Evolutionary conservation across 2,797 vertebrate species (phyloP).

Genomic region (Huso huso): DNA sequence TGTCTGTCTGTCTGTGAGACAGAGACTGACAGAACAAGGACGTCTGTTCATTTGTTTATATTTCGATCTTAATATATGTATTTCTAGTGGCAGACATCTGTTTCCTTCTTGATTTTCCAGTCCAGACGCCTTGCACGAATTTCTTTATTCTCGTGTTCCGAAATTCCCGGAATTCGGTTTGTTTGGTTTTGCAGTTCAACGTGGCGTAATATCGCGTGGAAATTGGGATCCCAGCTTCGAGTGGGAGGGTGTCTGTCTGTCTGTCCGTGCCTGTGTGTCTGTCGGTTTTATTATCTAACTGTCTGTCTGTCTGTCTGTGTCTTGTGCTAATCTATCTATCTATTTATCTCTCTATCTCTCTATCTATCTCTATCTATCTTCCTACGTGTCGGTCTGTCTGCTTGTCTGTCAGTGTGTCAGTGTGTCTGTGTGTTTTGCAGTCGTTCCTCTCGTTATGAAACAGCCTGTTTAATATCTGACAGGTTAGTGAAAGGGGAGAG

Average conservation of each 20-base stretch:
- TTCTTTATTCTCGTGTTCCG: too few relatives aligned
- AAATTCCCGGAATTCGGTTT: too few relatives aligned
- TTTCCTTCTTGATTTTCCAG: too few relatives aligned
- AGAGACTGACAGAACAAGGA: too few relatives aligned
- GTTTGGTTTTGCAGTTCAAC: constrained; percentile 9
- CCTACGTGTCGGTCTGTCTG: constrained; percentile 40
- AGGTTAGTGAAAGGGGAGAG: too few relatives aligned
- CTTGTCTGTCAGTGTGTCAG: constrained; percentile 31
- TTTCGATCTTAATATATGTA: too few relatives aligned
- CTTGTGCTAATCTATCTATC: constrained; percentile 23
- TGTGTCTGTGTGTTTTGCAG: constrained; percentile 4
- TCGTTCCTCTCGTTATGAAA: too few relatives aligned
- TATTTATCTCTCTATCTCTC: constrained; percentile 37
- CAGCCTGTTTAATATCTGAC: too few relatives aligned
- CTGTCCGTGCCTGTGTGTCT: constrained; percentile 17
- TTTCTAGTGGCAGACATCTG: too few relatives aligned
- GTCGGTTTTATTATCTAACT: not conserved
- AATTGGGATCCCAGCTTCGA: constrained; percentile 41
- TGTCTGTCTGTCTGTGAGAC: too few relatives aligned
- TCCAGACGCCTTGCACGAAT: too few relatives aligned
- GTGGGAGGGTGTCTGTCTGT: constrained; percentile 31
- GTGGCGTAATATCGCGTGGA: constrained; percentile 36
- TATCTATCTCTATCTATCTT: constrained; percentile 51
- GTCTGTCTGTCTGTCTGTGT: constrained; percentile 8
- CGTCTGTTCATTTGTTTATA: too few relatives aligned